Conservation (phyloP, 2,113 vertebrate genomes). For the Piaya cayana region DNA sequence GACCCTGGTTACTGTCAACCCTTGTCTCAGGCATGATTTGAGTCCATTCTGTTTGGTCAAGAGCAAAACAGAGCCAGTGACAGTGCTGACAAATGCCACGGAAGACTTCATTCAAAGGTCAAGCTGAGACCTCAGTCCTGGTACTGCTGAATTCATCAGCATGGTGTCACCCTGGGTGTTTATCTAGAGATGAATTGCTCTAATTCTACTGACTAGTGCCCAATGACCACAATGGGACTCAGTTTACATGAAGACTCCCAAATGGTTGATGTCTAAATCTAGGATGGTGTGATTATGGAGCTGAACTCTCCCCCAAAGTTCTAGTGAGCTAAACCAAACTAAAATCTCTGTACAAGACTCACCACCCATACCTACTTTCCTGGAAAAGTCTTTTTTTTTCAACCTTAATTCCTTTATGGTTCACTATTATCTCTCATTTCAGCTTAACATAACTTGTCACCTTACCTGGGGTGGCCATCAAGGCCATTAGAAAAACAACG, state of each 20-base stretch:
- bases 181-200: background rate
- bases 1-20: background rate
- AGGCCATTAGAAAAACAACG: constrained; percentile 42
- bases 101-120: background rate
- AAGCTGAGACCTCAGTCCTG: background rate
- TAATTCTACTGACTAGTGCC: background rate
- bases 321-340: background rate
- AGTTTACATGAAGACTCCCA: background rate
- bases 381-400: background rate
- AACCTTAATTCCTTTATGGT: background rate
- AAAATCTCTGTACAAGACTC: background rate
- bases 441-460: background rate
- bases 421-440: background rate
- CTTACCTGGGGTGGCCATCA: constrained; percentile 63
- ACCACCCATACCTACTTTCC: background rate
- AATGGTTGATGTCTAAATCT: background rate
- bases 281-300: background rate
- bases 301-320: background rate
- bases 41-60: background rate
- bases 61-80: background rate
- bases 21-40: background rate
- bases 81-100: background rate
- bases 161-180: background rate
- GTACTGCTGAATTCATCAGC: background rate
- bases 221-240: accelerated